Percentiles rank a stretch among this genome's conserved stretches.
Evolutionary conservation across 2,113 vertebrate genomes (phyloP).

Genomic region (Poeciliopsis retropinna): DNA sequence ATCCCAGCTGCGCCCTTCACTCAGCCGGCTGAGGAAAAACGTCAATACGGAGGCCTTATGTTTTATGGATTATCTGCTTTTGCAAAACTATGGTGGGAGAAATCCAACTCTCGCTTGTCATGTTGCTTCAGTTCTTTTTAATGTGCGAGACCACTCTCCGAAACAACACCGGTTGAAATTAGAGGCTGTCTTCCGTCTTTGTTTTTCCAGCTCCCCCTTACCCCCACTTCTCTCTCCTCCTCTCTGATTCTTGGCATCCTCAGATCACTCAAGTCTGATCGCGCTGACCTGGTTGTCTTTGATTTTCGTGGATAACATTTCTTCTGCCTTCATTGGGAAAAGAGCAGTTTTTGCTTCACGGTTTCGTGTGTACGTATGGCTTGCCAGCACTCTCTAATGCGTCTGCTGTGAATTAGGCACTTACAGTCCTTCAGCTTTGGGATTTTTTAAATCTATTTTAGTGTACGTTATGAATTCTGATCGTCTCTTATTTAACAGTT

Average conservation of each 20-base stretch:
- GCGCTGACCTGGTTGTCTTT: constrained; percentile 21
- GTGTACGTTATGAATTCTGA: constrained; percentile 52
- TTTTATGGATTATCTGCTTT: constrained; percentile 78
- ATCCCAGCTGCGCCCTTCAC: constrained; percentile 73
- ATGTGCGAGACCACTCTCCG: constrained; percentile 65
- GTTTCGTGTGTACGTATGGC: constrained; percentile 8
- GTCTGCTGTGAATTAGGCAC: constrained; percentile 12
- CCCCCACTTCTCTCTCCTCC: neutral
- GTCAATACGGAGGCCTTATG: constrained; percentile 77
- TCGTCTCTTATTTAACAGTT: constrained; percentile 12
- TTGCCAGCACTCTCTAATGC: constrained; percentile 5
- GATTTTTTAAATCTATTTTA: constrained; percentile 22
- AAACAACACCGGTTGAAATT: constrained; percentile 63
- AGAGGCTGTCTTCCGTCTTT: constrained; percentile 62
- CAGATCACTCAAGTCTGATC: constrained; percentile 13
- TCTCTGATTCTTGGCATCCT: constrained; percentile 10
- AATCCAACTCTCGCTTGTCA: constrained; percentile 74
- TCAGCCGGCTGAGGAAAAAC: constrained; percentile 68
- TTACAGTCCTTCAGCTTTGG: constrained; percentile 19
- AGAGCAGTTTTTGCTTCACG: neutral
- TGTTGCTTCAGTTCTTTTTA: constrained; percentile 68
- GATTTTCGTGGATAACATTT: constrained; percentile 1
- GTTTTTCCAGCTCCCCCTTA: constrained; percentile 18
- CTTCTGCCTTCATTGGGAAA: neutral
- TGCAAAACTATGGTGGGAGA: constrained; percentile 70